A percentile compares a stretch with the other conserved stretches of the same genome.
Evolutionary conservation across 2,113 vertebrate species (phyloP).

Genomic region (Microcebus griseorufus): DNA sequence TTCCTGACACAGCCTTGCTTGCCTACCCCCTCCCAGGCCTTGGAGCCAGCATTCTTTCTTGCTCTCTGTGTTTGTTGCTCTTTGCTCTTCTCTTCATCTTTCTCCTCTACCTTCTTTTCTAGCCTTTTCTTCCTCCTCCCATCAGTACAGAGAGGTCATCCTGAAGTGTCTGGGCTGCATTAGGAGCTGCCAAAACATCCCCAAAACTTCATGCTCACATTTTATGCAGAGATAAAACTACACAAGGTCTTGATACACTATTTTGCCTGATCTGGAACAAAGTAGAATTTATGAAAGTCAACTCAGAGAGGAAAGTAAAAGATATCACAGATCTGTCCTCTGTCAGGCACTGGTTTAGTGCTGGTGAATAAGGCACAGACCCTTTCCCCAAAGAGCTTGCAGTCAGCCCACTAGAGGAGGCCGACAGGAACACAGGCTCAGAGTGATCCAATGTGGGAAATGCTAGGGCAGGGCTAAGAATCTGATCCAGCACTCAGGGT

Average conservation of each 20-base stretch:
- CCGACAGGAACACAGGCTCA: not conserved
- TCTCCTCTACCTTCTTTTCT: not conserved
- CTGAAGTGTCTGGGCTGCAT: not conserved
- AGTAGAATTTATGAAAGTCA: not conserved
- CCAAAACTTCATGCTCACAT: not conserved
- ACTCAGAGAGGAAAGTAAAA: not conserved
- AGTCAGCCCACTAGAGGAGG: not conserved
- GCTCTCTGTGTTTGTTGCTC: not conserved
- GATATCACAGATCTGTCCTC: not conserved
- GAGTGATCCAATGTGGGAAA: not conserved
- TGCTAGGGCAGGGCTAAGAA: not conserved
- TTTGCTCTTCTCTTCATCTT: not conserved
- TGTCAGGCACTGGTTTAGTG: not conserved
- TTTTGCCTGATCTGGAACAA: not conserved
- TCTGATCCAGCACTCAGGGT: rapidly evolving
- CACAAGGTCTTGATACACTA: not conserved
- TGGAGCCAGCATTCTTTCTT: not conserved
- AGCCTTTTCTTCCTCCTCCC: not conserved
- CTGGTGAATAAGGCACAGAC: not conserved
- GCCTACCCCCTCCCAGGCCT: not conserved
- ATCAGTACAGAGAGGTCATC: not conserved
- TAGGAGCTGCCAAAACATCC: not conserved
- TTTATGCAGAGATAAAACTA: not conserved
- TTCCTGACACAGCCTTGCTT: not conserved
- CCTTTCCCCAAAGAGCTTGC: not conserved